A percentile compares a stretch with the other conserved stretches of the same genome.
phyloP scores from a whole-genome alignment of 2,113 vertebrate genomes.

The Rallus limicola region DNA sequence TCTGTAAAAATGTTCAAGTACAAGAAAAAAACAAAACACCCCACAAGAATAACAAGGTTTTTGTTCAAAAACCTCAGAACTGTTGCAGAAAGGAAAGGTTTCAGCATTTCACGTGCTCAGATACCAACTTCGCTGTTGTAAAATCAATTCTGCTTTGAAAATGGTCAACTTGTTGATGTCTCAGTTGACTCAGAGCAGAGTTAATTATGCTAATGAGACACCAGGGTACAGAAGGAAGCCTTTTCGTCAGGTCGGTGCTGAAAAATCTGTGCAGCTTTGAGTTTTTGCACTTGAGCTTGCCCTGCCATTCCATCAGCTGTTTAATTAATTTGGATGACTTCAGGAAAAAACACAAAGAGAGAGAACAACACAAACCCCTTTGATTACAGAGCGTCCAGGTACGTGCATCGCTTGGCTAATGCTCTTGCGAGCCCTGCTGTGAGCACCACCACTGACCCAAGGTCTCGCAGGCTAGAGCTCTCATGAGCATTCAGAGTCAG shows the following conservation, averaged over 20 bases:
- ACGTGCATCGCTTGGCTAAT: rapidly evolving
- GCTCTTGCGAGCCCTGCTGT: rapidly evolving
- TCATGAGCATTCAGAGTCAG: rapidly evolving
- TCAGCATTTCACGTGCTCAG: not conserved
- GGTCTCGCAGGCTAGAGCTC: not conserved
- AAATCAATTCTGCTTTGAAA: not conserved
- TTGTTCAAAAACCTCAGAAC: not conserved
- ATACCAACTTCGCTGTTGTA: not conserved
- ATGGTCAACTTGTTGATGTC: not conserved
- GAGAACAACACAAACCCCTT: not conserved
- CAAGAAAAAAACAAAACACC: not conserved
- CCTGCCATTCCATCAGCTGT: not conserved
- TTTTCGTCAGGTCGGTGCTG: not conserved
- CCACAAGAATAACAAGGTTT: not conserved
- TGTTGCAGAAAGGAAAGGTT: rapidly evolving
- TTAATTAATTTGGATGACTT: not conserved
- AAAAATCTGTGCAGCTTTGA: not conserved
- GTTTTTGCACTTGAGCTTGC: not conserved
- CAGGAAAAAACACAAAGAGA: not conserved
- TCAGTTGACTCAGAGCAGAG: not conserved
- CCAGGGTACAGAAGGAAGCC: not conserved
- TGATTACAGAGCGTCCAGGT: not conserved
- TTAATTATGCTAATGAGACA: not conserved
- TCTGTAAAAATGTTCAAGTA: not conserved
- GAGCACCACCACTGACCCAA: rapidly evolving